Percentiles rank a stretch among this genome's conserved stretches.
These are phyloP conservation scores for Pentalonia nigronervosa DNA, from an alignment of 1,140 invertebrate genomes.

Conservation along the genomic window DNA sequence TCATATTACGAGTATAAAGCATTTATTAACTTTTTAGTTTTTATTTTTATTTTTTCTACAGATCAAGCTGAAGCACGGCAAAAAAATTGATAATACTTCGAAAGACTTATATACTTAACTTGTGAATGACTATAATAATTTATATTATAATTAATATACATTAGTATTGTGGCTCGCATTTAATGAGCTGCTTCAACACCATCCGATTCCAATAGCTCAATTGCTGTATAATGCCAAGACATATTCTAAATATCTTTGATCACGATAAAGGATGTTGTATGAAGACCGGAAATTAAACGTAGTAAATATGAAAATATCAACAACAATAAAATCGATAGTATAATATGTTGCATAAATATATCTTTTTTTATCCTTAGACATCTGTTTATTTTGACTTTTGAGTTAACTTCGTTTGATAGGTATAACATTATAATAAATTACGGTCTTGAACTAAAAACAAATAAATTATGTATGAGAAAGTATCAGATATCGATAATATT, in stretches of 20 bases:
- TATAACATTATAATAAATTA: neutral
- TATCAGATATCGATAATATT: neutral
- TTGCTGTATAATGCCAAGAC: neutral
- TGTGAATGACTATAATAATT: no score
- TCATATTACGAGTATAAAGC: no score
- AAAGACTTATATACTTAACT: no score
- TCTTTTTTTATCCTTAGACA: neutral
- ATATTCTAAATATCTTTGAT: neutral
- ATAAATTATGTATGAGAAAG: neutral
- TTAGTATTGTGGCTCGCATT: no score
- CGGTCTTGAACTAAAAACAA: neutral
- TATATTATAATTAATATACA: no score
- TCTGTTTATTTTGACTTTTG: neutral
- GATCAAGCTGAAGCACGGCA: neutral
- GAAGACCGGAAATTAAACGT: neutral
- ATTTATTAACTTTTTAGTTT: no score
- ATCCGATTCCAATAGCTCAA: neutral
- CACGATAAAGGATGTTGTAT: neutral
- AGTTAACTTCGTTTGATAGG: neutral
- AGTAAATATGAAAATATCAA: neutral
- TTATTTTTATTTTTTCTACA: neutral
- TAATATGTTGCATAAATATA: neutral
- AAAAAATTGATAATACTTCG: no score
- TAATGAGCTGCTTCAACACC: neutral
- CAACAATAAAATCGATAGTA: neutral